A percentile compares a stretch with the other conserved stretches of the same genome.
Evolutionary conservation across 2,113 vertebrate species (phyloP).

Genomic region (Tychaedon coryphoeus): DNA sequence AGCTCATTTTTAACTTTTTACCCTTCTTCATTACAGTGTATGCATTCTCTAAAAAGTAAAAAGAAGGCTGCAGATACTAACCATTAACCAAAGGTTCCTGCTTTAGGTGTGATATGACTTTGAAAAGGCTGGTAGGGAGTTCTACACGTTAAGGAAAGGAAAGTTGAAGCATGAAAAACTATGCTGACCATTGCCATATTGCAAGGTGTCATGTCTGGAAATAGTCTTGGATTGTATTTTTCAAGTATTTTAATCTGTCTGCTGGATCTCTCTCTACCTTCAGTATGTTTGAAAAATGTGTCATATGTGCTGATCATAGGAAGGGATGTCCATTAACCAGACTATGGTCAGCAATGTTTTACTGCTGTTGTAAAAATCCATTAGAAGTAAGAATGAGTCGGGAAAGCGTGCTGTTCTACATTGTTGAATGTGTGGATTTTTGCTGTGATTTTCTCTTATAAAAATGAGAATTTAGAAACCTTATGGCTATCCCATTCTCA

Average conservation of each 20-base stretch:
- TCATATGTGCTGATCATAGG: background rate
- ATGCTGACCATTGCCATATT: background rate
- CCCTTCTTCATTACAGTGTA: background rate
- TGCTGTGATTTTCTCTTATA: background rate
- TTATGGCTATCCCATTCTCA: background rate
- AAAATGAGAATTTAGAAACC: background rate
- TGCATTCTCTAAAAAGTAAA: background rate
- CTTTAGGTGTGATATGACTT: background rate
- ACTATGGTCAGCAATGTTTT: background rate
- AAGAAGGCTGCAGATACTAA: background rate
- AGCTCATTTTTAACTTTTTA: background rate
- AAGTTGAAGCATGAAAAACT: background rate
- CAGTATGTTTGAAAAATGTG: background rate
- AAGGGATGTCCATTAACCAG: background rate
- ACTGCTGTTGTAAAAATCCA: background rate
- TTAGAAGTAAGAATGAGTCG: background rate
- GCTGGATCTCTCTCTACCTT: background rate
- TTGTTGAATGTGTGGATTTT: background rate
- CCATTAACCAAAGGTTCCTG: background rate
- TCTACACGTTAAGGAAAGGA: background rate
- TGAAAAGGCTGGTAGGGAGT: background rate
- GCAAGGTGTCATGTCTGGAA: background rate
- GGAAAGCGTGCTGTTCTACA: accelerated
- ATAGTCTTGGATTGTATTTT: background rate
- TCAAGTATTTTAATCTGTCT: background rate